Conservation (phyloP, 53 echinoderm and acorn worm species). For the Temnopleurus reevesii region DNA sequence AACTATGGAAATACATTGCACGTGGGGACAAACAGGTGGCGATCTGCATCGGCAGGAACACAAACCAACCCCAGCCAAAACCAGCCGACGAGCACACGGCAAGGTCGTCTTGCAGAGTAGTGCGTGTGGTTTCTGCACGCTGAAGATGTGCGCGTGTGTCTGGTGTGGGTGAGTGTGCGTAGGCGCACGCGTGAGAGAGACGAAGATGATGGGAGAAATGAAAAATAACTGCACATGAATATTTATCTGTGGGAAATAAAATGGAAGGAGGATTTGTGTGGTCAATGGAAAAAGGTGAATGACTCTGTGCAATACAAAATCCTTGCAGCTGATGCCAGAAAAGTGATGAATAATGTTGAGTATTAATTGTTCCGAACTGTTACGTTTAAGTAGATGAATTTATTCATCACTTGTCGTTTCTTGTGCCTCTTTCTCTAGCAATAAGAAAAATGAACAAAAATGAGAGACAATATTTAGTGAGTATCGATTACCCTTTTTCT, state of each 20-base stretch:
- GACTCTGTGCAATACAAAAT: conserved; percentile 12
- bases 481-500: too few relatives aligned
- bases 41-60: not conserved
- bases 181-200: not conserved
- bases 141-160: not conserved
- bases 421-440: not conserved
- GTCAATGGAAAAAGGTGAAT: conserved; percentile 6
- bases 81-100: not conserved
- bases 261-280: conserved; percentile 7
- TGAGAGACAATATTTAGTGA: not conserved
- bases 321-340: not conserved
- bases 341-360: conserved; percentile 28
- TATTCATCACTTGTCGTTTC: not conserved
- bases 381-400: not conserved
- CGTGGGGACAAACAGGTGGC: not conserved
- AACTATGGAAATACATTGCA: not conserved
- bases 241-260: not conserved
- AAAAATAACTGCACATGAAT: conserved; percentile 19
- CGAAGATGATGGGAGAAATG: not conserved
- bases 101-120: not conserved
- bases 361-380: not conserved
- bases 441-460: not conserved
- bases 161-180: not conserved
- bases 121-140: not conserved
- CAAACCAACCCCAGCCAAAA: not conserved